A percentile compares a stretch with the other conserved stretches of the same genome.
Evolutionary conservation across 2,888 invertebrate species (phyloP).

Genomic region (Drosophila infuscata): DNA sequence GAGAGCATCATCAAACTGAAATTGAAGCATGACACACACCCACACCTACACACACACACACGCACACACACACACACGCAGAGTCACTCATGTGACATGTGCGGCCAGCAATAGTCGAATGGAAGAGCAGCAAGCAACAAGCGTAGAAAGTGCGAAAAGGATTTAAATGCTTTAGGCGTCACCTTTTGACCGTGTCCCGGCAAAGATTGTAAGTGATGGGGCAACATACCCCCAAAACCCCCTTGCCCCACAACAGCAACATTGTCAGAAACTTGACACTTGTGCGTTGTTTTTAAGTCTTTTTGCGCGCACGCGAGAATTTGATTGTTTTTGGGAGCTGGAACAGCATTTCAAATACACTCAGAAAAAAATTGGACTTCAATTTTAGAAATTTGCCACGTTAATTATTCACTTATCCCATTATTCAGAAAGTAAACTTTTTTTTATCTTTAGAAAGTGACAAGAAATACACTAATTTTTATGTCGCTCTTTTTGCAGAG

Average conservation of each 20-base stretch:
- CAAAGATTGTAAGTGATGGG: neutral
- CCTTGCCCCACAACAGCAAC: conserved; percentile 45
- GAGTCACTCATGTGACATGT: conserved; percentile 53
- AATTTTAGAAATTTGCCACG: neutral
- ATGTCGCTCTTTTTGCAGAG: neutral
- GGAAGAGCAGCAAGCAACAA: conserved; percentile 67
- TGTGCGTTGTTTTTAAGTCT: conserved; percentile 42
- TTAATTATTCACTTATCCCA: too few species aligned
- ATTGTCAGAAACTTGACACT: too few species aligned
- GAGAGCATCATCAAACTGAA: conserved; percentile 35
- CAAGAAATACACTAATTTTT: neutral
- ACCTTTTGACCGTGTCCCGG: conserved; percentile 70
- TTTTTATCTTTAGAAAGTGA: neutral
- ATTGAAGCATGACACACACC: conserved; percentile 42
- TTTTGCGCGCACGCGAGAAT: conserved; percentile 60
- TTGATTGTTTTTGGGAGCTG: conserved; percentile 72
- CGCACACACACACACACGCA: conserved; percentile 6
- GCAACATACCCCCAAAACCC: too few species aligned
- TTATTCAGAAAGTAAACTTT: too few species aligned
- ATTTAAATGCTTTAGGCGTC: conserved; percentile 78
- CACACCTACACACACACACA: conserved; percentile 1
- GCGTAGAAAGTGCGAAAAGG: conserved; percentile 75
- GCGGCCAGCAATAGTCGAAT: conserved; percentile 41
- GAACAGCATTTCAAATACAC: conserved; percentile 48
- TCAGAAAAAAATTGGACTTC: neutral